Percentiles rank a stretch among this genome's conserved stretches.
Conservation (phyloP, 35 echinoderm and acorn worm genomes). For the Amphiura filiformis region DNA sequence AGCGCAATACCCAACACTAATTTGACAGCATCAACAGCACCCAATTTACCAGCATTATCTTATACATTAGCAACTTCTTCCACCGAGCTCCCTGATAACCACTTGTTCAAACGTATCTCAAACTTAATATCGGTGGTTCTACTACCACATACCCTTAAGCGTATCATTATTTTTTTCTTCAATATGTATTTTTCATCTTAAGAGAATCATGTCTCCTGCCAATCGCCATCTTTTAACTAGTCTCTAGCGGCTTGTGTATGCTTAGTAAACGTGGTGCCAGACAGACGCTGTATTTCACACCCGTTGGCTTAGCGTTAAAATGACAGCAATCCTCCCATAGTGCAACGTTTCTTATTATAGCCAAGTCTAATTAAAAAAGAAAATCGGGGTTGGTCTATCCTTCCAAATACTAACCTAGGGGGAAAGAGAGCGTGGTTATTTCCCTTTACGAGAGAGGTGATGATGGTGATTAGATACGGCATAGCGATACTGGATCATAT, state of each 20-base stretch:
- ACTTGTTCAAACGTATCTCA: too few species aligned
- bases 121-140: too few species aligned
- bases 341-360: not conserved
- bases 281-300: not conserved
- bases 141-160: not conserved
- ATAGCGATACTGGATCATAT: not conserved
- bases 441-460: not conserved
- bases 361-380: not conserved
- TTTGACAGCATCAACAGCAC: too few species aligned
- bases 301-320: not conserved
- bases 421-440: not conserved
- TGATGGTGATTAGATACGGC: not conserved
- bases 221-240: not conserved
- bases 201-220: not conserved
- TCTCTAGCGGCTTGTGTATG: not conserved
- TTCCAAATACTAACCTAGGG: not conserved
- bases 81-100: too few species aligned
- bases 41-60: too few species aligned
- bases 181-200: not conserved
- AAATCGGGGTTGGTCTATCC: not conserved
- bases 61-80: too few species aligned
- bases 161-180: not conserved
- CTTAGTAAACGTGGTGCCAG: not conserved
- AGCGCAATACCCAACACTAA: too few species aligned
- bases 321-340: not conserved